Conservation (phyloP, 2,113 vertebrate genomes). For the human (Homo sapiens) region GRCh38 chr3:110152001-110152500, state of each 20-base stretch:
- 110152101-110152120: not conserved
- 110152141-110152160: not conserved
- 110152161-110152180: not conserved
- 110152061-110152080: not conserved
- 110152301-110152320: slow-evolving; percentile 1
- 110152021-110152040: not conserved
- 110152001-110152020: not conserved
- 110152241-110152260: not conserved
- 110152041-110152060: not conserved
- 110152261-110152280: slow-evolving; percentile 10
- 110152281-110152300: slow-evolving; percentile 28
- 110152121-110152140: not conserved
- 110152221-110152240: not conserved
- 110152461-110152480: not conserved
- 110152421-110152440: not conserved
- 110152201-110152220: not conserved
- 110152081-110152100: not conserved
- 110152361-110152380: not conserved
- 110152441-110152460: not conserved
- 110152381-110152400: not conserved
- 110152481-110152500: accelerated
- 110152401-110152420: not conserved
- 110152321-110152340: not conserved
- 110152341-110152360: not conserved
- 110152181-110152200: not conserved